These are phyloP conservation scores for Autographa gamma DNA, from an alignment of 2,888 invertebrate genomes.

Conservation along the genomic window DNA sequence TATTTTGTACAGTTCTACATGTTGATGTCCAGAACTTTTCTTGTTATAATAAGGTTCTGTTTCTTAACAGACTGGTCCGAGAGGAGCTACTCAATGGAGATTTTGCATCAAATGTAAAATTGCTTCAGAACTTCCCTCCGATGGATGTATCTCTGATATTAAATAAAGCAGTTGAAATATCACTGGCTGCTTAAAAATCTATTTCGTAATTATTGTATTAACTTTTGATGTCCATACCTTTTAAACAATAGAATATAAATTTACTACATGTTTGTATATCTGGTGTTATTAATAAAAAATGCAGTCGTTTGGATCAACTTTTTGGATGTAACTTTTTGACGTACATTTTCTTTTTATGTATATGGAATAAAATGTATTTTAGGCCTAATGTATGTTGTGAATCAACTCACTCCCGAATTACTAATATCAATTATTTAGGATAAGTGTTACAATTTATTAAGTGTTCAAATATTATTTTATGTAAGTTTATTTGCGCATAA, in stretches of 20 bases:
- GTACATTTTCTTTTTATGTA: constrained; percentile 43
- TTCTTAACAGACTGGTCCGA: constrained; percentile 92
- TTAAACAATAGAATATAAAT: constrained; percentile 46
- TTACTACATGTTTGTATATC: constrained; percentile 54
- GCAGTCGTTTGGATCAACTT: constrained; percentile 32
- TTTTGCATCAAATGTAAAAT: constrained; percentile 97
- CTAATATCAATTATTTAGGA: constrained; percentile 57
- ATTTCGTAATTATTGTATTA: constrained; percentile 31
- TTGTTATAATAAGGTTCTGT: constrained; percentile 6
- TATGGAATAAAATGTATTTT: constrained; percentile 28
- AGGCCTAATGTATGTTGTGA: constrained; percentile 50
- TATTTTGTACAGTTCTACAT: too few relatives aligned
- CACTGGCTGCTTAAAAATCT: constrained; percentile 67
- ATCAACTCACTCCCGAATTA: constrained; percentile 59
- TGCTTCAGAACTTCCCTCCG: constrained; percentile 97
- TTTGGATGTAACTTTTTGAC: constrained; percentile 52
- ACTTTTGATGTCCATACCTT: constrained; percentile 46
- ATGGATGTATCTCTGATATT: constrained; percentile 96
- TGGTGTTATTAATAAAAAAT: constrained; percentile 39
- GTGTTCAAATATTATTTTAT: constrained; percentile 6
- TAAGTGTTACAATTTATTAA: constrained; percentile 39
- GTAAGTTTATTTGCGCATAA: neutral
- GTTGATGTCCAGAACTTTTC: too few relatives aligned
- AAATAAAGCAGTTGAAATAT: constrained; percentile 92
- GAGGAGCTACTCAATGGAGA: constrained; percentile 95